Conservation (phyloP, 2,797 vertebrate species). For the Pangasius krempfi region DNA sequence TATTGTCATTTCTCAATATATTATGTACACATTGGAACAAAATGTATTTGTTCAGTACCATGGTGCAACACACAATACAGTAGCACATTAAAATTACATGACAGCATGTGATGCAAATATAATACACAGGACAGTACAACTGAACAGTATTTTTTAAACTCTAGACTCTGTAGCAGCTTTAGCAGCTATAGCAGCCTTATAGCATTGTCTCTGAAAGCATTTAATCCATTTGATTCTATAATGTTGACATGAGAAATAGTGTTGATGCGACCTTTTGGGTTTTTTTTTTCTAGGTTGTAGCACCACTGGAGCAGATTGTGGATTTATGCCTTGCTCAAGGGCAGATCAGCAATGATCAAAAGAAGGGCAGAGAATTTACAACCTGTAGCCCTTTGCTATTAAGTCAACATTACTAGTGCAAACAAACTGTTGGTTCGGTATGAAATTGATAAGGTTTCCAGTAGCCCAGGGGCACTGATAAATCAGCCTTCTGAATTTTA, state of each 20-base stretch:
- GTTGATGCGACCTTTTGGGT: not conserved
- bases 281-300: not conserved
- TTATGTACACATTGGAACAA: not conserved
- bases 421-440: not conserved
- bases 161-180: not conserved
- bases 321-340: conserved; percentile 12
- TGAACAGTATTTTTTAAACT: not conserved
- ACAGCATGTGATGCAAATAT: not conserved
- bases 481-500: not conserved
- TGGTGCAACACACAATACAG: not conserved
- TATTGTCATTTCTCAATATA: not conserved
- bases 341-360: conserved; percentile 18
- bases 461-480: not conserved
- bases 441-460: not conserved
- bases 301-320: not conserved
- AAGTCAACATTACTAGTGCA: not conserved
- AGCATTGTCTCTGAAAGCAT: not conserved
- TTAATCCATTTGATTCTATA: not conserved
- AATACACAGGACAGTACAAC: not conserved
- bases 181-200: not conserved
- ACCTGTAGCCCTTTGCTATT: not conserved
- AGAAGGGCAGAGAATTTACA: conserved; percentile 23
- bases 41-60: not conserved
- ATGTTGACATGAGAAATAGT: not conserved
- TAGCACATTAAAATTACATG: not conserved